phyloP scores from a whole-genome alignment of 2,113 vertebrate genomes.

The Phalacrocorax brasilianus region DNA sequence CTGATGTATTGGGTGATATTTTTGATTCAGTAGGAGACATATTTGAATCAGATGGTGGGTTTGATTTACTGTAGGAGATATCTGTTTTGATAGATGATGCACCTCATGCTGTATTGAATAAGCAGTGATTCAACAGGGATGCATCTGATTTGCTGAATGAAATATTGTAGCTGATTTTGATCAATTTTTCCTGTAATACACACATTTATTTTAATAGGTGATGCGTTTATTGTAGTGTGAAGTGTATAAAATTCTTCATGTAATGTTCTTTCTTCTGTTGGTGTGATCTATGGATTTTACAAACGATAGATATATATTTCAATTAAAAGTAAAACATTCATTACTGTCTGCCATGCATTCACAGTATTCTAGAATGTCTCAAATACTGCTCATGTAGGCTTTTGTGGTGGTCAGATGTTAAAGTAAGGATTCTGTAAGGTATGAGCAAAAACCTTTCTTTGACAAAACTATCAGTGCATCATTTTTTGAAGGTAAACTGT shows the following conservation, averaged over 20 bases:
- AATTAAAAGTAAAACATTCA: slow-evolving; percentile 65
- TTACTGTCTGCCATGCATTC: slow-evolving; percentile 10
- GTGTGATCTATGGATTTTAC: slow-evolving; percentile 70
- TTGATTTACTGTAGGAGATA: slow-evolving; percentile 73
- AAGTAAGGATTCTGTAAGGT: not conserved
- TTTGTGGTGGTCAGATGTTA: not conserved
- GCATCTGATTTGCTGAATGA: slow-evolving; percentile 74
- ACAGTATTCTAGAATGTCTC: not conserved
- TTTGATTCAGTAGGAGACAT: slow-evolving; percentile 67
- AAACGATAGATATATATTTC: slow-evolving; percentile 53
- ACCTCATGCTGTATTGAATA: slow-evolving; percentile 72
- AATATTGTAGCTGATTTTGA: slow-evolving; percentile 76
- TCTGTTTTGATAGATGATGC: slow-evolving; percentile 74
- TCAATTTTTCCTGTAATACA: slow-evolving; percentile 71
- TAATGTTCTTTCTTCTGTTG: slow-evolving; percentile 49
- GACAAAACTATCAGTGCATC: not conserved
- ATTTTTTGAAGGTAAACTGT: not conserved
- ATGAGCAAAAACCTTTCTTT: not conserved
- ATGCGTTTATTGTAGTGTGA: slow-evolving; percentile 72
- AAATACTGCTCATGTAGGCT: not conserved
- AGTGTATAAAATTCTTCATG: slow-evolving; percentile 64
- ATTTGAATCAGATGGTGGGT: slow-evolving; percentile 63
- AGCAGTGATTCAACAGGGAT: slow-evolving; percentile 74
- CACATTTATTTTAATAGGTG: slow-evolving; percentile 77
- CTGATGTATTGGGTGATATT: slow-evolving; percentile 68